Conservation (phyloP, 2,797 vertebrate species). For the Lithobates sylvaticus region DNA sequence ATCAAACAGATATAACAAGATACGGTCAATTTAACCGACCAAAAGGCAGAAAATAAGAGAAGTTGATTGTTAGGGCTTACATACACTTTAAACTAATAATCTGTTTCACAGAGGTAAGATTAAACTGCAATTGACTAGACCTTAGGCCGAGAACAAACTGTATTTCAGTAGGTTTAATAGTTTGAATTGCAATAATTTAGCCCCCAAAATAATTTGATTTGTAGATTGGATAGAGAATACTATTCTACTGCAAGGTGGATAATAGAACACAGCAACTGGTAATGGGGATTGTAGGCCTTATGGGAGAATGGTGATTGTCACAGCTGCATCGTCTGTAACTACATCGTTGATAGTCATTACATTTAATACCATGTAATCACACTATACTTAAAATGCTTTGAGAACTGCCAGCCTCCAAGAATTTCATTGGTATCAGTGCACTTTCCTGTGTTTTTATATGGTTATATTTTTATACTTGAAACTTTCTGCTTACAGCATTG, state of each 20-base stretch:
- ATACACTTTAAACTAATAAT: no score
- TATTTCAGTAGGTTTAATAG: neutral
- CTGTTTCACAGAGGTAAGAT: no score
- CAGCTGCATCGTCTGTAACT: neutral
- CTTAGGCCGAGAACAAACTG: no score
- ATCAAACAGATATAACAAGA: no score
- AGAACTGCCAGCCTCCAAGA: neutral
- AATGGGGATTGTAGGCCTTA: neutral
- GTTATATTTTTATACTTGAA: no score
- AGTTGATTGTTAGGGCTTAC: no score
- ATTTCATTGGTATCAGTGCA: neutral
- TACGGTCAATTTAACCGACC: no score
- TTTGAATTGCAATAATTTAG: neutral
- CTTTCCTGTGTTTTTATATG: no score
- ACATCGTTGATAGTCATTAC: neutral
- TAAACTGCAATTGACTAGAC: no score
- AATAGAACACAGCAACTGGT: neutral
- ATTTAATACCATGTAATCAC: neutral
- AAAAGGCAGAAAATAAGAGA: no score
- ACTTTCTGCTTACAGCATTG: no score
- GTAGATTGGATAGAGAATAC: neutral
- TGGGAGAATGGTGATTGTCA: slow-evolving; percentile 1
- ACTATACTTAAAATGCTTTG: neutral
- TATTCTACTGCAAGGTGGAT: neutral
- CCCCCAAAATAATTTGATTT: neutral